These are phyloP conservation scores for Tribolium freemani DNA, from an alignment of 2,888 invertebrate genomes.

Conservation along the genomic window DNA sequence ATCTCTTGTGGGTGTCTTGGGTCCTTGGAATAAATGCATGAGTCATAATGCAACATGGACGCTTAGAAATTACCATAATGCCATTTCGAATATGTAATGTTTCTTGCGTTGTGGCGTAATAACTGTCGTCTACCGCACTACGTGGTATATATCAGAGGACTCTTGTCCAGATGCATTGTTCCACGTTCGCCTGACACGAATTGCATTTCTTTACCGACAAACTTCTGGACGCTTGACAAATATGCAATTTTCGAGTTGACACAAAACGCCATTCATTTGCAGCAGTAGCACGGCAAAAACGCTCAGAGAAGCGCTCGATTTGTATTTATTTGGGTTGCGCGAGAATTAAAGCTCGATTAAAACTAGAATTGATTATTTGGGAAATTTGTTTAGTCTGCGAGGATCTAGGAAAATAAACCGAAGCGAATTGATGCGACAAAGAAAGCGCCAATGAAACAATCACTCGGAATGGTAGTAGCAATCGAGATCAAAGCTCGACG, in stretches of 20 bases:
- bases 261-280: conserved; percentile 5
- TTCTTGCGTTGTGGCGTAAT: conserved; percentile 47
- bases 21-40: conserved; percentile 43
- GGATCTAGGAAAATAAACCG: conserved; percentile 29
- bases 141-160: conserved; percentile 43
- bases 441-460: background rate
- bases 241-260: conserved; percentile 26
- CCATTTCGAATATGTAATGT: conserved; percentile 48
- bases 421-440: conserved; percentile 25
- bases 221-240: conserved; percentile 22
- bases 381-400: conserved; percentile 36
- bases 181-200: conserved; percentile 2
- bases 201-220: conserved; percentile 36
- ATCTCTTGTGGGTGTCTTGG: conserved; percentile 33
- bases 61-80: conserved; percentile 48
- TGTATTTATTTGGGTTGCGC: conserved; percentile 12
- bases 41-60: conserved; percentile 39
- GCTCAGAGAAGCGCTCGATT: background rate
- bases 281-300: background rate
- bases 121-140: conserved; percentile 47
- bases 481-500: conserved; percentile 31
- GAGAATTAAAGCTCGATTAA: conserved; percentile 17
- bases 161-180: conserved; percentile 37
- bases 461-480: background rate
- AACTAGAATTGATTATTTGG: conserved; percentile 2